Evolutionary conservation across 2,797 vertebrate species (phyloP).

Genomic region (Gymnothorax javanicus): DNA sequence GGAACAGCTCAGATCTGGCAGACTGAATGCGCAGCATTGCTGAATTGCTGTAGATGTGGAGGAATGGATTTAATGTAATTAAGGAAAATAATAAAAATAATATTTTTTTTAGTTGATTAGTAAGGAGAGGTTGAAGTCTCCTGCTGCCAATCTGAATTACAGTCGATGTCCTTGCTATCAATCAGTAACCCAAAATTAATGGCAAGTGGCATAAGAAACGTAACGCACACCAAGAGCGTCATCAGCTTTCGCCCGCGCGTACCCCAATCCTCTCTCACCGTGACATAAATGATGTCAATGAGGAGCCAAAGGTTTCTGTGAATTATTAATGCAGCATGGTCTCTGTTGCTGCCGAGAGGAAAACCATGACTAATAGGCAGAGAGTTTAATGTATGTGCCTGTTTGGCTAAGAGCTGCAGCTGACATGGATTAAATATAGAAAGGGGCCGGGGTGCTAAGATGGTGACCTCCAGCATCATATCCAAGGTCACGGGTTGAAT

Average conservation of each 20-base stretch:
- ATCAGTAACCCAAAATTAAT: not conserved
- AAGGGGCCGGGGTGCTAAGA: not conserved
- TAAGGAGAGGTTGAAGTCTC: not conserved
- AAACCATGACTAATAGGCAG: constrained; percentile 31
- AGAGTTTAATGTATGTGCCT: constrained; percentile 24
- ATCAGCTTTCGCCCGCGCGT: not conserved
- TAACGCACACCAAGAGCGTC: not conserved
- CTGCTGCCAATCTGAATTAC: not conserved
- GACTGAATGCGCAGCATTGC: not conserved
- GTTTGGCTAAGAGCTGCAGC: constrained; percentile 21
- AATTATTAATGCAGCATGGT: constrained; percentile 26
- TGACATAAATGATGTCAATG: constrained; percentile 14
- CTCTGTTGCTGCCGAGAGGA: constrained; percentile 22
- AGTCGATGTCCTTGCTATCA: not conserved
- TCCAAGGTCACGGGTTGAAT: constrained; percentile 59
- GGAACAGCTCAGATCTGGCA: not conserved
- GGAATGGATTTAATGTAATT: constrained; percentile 12
- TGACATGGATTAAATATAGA: constrained; percentile 29
- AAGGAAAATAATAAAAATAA: not conserved
- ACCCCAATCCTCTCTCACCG: not conserved
- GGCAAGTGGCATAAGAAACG: not conserved
- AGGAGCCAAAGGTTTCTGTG: not conserved
- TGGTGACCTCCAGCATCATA: constrained; percentile 44
- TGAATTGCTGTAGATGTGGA: constrained; percentile 2
- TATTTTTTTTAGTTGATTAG: constrained; percentile 17